These are phyloP conservation scores for Achatina immaculata DNA, from an alignment of 1,140 invertebrate genomes.

Conservation along the genomic window DNA sequence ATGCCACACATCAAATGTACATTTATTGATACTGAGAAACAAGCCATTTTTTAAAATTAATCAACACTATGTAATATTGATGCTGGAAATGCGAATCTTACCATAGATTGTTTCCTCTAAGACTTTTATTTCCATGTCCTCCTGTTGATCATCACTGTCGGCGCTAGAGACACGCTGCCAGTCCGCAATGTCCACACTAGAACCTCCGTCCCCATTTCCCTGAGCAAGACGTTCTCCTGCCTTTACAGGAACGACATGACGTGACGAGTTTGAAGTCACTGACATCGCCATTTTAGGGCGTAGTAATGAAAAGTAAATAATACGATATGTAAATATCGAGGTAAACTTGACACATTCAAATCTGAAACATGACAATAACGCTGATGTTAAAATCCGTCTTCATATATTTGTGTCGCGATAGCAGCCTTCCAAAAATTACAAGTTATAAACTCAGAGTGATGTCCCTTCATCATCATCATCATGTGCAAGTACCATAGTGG, in stretches of 20 bases:
- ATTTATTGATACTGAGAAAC: no score
- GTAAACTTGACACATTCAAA: not conserved
- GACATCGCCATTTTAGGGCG: not conserved
- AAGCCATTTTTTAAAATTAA: no score
- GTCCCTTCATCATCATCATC: no score
- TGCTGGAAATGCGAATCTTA: no score
- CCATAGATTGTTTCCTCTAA: conserved; percentile 31
- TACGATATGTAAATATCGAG: no score
- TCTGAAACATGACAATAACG: not conserved
- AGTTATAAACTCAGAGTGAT: no score
- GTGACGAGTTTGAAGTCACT: not conserved
- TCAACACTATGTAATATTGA: no score
- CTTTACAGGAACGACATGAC: not conserved
- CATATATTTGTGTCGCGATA: no score
- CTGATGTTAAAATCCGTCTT: no score
- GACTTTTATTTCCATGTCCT: conserved; percentile 14
- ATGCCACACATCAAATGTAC: no score
- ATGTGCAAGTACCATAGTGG: no score
- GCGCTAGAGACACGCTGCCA: not conserved
- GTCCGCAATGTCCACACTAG: not conserved
- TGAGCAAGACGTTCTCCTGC: not conserved
- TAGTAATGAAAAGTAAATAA: not conserved
- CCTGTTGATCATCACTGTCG: not conserved
- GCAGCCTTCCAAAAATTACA: no score
- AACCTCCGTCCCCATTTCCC: not conserved